Percentiles rank a stretch among this genome's conserved stretches.
These are phyloP conservation scores for Diarsia dahlii DNA, from an alignment of 2,888 invertebrate genomes.

Conservation along the genomic window DNA sequence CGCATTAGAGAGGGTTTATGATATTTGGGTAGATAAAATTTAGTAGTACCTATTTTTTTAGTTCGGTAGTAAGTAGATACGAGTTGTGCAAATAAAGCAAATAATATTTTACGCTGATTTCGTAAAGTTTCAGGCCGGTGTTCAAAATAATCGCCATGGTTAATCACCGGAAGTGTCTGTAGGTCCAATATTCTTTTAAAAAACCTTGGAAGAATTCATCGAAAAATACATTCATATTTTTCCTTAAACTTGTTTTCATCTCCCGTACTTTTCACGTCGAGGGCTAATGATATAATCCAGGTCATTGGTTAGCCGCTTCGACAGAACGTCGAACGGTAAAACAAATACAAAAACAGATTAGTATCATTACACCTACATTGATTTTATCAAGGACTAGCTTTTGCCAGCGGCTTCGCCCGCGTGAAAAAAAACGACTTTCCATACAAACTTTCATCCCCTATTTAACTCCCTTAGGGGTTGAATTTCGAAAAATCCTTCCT, in stretches of 20 bases:
- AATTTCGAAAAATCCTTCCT: too few species aligned
- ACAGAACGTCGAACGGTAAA: constrained; percentile 22
- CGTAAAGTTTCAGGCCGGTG: not conserved
- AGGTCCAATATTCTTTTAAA: not conserved
- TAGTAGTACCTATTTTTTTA: too few species aligned
- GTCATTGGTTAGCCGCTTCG: constrained; percentile 46
- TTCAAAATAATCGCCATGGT: not conserved
- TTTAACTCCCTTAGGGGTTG: too few species aligned
- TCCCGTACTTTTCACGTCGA: constrained; percentile 2
- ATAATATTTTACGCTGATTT: too few species aligned
- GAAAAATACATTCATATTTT: not conserved
- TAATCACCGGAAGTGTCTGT: not conserved
- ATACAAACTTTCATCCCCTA: too few species aligned
- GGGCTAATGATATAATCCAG: constrained; percentile 38
- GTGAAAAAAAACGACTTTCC: too few species aligned
- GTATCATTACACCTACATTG: not conserved
- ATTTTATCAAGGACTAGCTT: not conserved
- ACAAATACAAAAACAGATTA: constrained; percentile 20
- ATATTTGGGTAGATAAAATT: too few species aligned
- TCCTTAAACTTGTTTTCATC: not conserved
- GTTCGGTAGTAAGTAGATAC: too few species aligned
- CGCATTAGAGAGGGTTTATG: too few species aligned
- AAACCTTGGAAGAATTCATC: not conserved
- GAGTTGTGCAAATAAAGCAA: too few species aligned
- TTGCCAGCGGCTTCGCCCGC: too few species aligned